phyloP scores from a whole-genome alignment of 1,140 invertebrate genomes.

The Bicyclus anynana region DNA sequence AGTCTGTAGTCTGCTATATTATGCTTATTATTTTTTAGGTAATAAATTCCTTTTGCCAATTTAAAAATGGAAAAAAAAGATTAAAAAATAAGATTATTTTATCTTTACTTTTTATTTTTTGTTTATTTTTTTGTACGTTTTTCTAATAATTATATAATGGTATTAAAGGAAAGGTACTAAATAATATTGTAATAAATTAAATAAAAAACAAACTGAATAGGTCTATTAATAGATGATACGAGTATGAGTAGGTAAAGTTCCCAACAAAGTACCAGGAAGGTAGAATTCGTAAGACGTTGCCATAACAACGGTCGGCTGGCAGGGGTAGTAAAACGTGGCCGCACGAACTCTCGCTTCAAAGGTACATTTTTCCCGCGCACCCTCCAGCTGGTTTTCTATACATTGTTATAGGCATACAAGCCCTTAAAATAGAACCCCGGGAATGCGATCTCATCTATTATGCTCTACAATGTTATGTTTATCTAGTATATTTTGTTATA shows the following conservation, averaged over 20 bases:
- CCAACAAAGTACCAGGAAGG: constrained; percentile 37
- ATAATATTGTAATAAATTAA: too few species aligned
- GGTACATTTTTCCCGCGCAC: constrained; percentile 46
- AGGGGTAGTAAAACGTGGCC: constrained; percentile 35
- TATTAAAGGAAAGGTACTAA: too few species aligned
- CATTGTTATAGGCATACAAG: constrained; percentile 39
- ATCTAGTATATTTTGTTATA: not conserved
- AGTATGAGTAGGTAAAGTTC: constrained; percentile 23
- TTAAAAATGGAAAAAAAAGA: too few species aligned
- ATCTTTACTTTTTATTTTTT: too few species aligned
- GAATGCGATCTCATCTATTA: constrained; percentile 40
- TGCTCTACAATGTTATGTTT: constrained; percentile 21
- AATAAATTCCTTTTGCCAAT: too few species aligned
- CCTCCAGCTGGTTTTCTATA: constrained; percentile 54
- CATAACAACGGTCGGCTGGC: constrained; percentile 46
- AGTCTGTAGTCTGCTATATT: too few species aligned
- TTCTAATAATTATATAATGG: too few species aligned
- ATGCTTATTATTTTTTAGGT: too few species aligned
- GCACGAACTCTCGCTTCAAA: constrained; percentile 19
- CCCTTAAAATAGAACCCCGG: constrained; percentile 41
- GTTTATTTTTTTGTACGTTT: too few species aligned
- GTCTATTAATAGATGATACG: too few species aligned
- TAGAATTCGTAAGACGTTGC: constrained; percentile 53
- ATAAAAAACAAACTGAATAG: too few species aligned
- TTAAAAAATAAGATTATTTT: too few species aligned